Evolutionary conservation across 2,888 invertebrate genomes (phyloP), one percentile per base, ranked within the genome.

Genomic region (Drosophila fulvimacula): DNA sequence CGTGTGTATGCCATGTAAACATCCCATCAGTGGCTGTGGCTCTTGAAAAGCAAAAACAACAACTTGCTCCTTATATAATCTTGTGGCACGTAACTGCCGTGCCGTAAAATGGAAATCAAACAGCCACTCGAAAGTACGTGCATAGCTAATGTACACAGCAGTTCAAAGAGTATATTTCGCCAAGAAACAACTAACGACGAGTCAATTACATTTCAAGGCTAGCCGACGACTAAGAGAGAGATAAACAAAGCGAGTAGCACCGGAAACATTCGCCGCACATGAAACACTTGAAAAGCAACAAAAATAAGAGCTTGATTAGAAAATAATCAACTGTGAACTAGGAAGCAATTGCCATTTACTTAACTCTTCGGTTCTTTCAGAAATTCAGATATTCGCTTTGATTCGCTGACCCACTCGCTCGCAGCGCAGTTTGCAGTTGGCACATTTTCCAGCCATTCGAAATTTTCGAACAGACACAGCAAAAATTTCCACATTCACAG

Each of bases 401-500:
- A 74, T 53, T 10, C 55, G 76, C 76, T 72, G 76, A 76, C 64
- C 75, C 63, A 76, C 15, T 48, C 21, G 34, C 15, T 48, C 21
- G 34, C 39, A 48, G 55, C 30, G 10, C 42, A 41, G 63, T 17
- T 24, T 13, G 27, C 52, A 27, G 38, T 53, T 59, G 73, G 30
- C 63, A 52, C 32, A 68, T 55, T 69, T 30, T 38, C 49, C 21
- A 42, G 15, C 27, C 52, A 38, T 56, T 56, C 60, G 64, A 60
- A 27, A 13, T 7, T 60, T 69, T 69, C 51, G 6, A 27, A 30
- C 62, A 57, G 48, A 60, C 39, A 39, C 63, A 60, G 73, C 73
- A 41, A 41, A 67, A 57, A 53, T 57, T 59, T 48, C 34, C 38
- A 30, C 51, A 24, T 17, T 24, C 46, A 24, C 36, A 57, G 36